These are phyloP conservation scores for Rotaria sp. DNA, from an alignment of 2,888 invertebrate genomes.

Conservation along the genomic window DNA sequence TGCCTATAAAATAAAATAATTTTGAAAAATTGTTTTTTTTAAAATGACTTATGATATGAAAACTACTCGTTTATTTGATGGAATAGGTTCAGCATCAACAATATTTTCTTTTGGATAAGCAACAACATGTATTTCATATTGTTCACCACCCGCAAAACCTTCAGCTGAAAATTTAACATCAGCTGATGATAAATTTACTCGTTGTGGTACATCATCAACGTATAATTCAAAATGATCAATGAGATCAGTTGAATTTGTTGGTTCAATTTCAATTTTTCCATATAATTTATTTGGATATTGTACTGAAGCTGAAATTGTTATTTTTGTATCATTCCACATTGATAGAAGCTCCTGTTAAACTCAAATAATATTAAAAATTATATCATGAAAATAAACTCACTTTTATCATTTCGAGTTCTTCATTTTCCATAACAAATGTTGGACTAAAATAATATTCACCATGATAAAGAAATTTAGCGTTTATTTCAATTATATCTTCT, in stretches of 20 bases:
- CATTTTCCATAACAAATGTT: slow-evolving; percentile 21
- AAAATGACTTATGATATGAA: not conserved
- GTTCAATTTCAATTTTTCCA: slow-evolving; percentile 13
- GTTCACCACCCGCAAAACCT: slow-evolving; percentile 25
- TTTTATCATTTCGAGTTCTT: not conserved
- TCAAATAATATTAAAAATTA: not conserved
- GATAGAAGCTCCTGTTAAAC: not conserved
- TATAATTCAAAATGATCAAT: slow-evolving; percentile 24
- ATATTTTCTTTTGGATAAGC: not conserved
- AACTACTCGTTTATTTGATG: not conserved
- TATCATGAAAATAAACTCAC: not conserved
- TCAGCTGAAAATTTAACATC: not conserved
- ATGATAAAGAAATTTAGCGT: not conserved
- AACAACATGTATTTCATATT: not conserved
- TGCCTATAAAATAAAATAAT: not conserved
- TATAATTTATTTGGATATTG: not conserved
- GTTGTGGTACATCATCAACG: slow-evolving; percentile 22
- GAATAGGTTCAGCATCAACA: not conserved
- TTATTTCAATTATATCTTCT: not conserved
- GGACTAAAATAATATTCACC: not conserved
- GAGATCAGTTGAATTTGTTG: not conserved
- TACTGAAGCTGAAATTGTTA: not conserved
- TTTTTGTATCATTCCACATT: not conserved
- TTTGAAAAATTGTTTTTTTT: not conserved
- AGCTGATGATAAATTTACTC: not conserved